These are phyloP conservation scores for Oncorhynchus mykiss DNA, from an alignment of 2,113 vertebrate genomes.

Conservation along the genomic window DNA sequence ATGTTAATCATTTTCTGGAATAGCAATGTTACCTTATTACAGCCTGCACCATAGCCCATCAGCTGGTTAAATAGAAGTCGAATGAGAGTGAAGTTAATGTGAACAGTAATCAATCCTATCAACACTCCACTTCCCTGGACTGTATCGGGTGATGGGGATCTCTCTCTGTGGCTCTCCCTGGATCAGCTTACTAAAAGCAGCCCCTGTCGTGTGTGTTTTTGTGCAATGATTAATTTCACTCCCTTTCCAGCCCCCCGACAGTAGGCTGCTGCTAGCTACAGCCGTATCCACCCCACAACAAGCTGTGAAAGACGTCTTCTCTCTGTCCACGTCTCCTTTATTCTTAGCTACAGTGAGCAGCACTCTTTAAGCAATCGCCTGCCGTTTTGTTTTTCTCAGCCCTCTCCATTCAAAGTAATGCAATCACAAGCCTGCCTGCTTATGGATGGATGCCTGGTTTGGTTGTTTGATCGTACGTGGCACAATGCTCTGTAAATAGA, in stretches of 20 bases:
- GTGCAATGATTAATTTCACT: background rate
- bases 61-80: background rate
- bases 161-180: slow-evolving; percentile 35
- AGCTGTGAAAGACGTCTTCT: slow-evolving; percentile 5
- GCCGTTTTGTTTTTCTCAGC: slow-evolving; percentile 37
- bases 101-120: background rate
- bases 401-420: background rate
- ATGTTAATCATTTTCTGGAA: background rate
- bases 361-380: slow-evolving; percentile 47
- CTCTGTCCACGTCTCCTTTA: slow-evolving; percentile 12
- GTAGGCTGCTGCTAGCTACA: background rate
- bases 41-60: background rate
- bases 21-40: background rate
- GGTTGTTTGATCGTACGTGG: background rate
- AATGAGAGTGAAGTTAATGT: slow-evolving; percentile 26
- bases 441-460: background rate
- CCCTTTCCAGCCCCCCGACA: background rate
- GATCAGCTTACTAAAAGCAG: slow-evolving; percentile 40
- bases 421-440: background rate
- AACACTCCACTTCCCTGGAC: slow-evolving; percentile 35
- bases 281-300: slow-evolving; percentile 7
- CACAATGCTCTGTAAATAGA: slow-evolving; percentile 56
- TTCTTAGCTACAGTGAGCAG: background rate
- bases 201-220: background rate
- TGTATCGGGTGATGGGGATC: slow-evolving; percentile 22